Conservation (phyloP, 1,140 invertebrate species). For the Drosophila micromelanica region DNA sequence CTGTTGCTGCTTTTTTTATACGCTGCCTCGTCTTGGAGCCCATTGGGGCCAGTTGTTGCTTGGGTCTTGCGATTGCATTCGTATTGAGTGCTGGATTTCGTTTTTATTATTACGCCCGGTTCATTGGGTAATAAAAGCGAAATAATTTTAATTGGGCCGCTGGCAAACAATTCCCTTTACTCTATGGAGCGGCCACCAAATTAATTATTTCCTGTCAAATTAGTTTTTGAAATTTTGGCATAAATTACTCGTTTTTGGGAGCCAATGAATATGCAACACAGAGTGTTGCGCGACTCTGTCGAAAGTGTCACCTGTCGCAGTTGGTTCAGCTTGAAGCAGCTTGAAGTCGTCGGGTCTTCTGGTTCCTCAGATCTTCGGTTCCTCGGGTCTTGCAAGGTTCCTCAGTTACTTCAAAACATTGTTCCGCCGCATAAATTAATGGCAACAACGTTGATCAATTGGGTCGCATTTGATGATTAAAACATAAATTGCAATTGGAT, state of each 20-base stretch:
- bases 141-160: constrained; percentile 77
- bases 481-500: constrained; percentile 73
- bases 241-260: constrained; percentile 40
- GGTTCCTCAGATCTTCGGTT: constrained; percentile 11
- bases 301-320: constrained; percentile 72
- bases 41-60: constrained; percentile 22
- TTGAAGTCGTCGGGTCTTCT: neutral
- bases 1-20: neutral
- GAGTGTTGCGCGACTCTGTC: neutral
- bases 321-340: neutral
- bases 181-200: constrained; percentile 50
- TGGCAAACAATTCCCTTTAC: constrained; percentile 51
- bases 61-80: constrained; percentile 12
- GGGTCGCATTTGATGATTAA: constrained; percentile 77
- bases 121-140: constrained; percentile 81
- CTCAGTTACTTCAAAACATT: constrained; percentile 63
- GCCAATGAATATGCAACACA: constrained; percentile 66
- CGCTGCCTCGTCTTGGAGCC: constrained; percentile 15
- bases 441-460: constrained; percentile 71
- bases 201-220: constrained; percentile 83
- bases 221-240: constrained; percentile 66
- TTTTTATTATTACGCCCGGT: constrained; percentile 63
- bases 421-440: constrained; percentile 78
- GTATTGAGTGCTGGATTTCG: constrained; percentile 19
- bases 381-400: neutral